Evolutionary conservation across 2,797 vertebrate species (phyloP), one percentile per base, ranked within the genome.

Genomic region (Halcyon chelicuti): DNA sequence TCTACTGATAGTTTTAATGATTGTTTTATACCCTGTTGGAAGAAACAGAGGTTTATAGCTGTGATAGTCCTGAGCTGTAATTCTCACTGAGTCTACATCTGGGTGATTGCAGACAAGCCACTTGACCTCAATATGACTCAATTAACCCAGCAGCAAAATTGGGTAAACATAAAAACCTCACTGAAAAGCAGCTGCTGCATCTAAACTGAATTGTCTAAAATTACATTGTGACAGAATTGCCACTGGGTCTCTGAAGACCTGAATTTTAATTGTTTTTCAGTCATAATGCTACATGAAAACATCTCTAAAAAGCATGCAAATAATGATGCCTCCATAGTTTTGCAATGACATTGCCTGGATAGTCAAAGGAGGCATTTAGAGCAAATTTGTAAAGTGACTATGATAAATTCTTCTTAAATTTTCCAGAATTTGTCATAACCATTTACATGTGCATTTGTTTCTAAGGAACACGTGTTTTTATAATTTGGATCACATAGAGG

Each of bases 71-170:
- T 89, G 60, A 84, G 66, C 82, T 93, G 74, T 90, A 88, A 95
- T 94, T 96, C 79, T 96, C 72, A 65, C 54, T 52, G 86, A 89
- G 73, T 29, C 42, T 89, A 52, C 74, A 93, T 89, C 88, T 95
- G 90, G 70, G 62, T 96, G 92, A 92, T 90, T 94, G 79, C 80
- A 91, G 83, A 84, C 89, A 78, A 91, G n/a, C 89, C 89, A 96
- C 95, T 96, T 96, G 96, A 96, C 95, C 94, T 95, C 89, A 88
- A 33, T 96, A 93, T 95, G 93, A 83, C 94, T 97, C 87, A 94
- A 94, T 96, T 96, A 96, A 95, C 93, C 95, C 95, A 94, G 85
- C 76, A 96, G 76, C 87, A 95, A 94, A 95, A 94, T 66, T 96
- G 94, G 35, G 88, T 93, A 96, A 96, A 94, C 91, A 94, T 80